Percentiles rank a stretch among this genome's conserved stretches.
phyloP scores from a whole-genome alignment of 2,888 invertebrate species.

The Linnaemya tessellans region DNA sequence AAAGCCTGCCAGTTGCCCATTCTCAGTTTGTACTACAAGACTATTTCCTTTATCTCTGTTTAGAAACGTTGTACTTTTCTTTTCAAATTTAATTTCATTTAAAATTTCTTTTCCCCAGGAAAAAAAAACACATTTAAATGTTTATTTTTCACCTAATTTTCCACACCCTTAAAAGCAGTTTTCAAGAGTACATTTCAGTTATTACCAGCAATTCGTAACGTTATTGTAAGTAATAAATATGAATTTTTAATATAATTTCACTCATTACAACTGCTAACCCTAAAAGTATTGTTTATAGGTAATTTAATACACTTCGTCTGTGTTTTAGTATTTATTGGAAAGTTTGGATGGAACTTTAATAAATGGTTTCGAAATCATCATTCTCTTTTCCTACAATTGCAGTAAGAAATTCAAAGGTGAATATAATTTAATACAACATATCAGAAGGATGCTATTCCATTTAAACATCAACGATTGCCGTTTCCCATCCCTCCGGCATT shows the following conservation, averaged over 20 bases:
- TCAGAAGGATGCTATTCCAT: too few species aligned
- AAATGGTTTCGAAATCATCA: neutral
- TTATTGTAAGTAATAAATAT: constrained; percentile 55
- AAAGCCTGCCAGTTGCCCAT: neutral
- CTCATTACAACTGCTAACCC: neutral
- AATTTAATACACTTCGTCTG: neutral
- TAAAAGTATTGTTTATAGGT: neutral
- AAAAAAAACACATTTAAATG: neutral
- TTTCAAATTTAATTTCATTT: neutral
- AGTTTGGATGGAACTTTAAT: neutral
- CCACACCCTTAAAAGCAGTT: neutral
- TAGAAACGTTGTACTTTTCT: neutral
- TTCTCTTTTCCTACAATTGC: too few species aligned
- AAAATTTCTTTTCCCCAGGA: neutral
- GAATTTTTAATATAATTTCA: constrained; percentile 54
- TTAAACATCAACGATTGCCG: too few species aligned
- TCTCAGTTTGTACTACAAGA: neutral
- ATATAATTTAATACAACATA: too few species aligned
- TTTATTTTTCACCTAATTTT: constrained; percentile 8
- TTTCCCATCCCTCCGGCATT: too few species aligned
- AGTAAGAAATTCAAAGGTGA: too few species aligned
- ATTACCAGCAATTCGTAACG: constrained; percentile 1
- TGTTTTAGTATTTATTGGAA: neutral
- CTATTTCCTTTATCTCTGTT: neutral
- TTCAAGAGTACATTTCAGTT: constrained; percentile 11